phyloP scores from a whole-genome alignment of 2,113 vertebrate species.

The Rhodinocichla rosea region DNA sequence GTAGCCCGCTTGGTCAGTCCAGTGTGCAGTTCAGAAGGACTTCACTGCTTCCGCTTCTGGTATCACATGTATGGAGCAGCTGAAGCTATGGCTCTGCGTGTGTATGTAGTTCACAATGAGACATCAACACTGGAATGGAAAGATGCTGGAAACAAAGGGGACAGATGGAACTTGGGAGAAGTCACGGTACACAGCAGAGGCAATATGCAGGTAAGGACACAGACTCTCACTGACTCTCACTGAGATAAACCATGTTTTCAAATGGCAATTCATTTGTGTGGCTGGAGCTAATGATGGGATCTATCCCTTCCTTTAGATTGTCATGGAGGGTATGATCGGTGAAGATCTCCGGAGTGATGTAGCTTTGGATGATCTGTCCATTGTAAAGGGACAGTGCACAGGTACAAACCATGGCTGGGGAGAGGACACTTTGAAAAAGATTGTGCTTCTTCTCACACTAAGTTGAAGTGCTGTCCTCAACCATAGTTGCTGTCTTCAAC shows the following conservation, averaged over 20 bases:
- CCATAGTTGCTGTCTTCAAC: rapidly evolving
- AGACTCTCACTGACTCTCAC: not conserved
- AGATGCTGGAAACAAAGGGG: not conserved
- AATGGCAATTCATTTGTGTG: rapidly evolving
- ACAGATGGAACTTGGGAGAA: not conserved
- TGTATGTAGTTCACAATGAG: constrained; percentile 60
- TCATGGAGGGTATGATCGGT: constrained; percentile 76
- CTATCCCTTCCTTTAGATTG: constrained; percentile 51
- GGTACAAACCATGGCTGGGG: not conserved
- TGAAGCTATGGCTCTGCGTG: constrained; percentile 65
- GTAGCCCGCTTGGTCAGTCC: constrained; percentile 71
- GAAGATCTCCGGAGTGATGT: constrained; percentile 68
- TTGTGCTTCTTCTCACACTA: not conserved
- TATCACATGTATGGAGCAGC: constrained; percentile 80
- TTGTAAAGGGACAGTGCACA: constrained; percentile 65
- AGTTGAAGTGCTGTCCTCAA: not conserved
- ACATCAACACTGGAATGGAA: constrained; percentile 56
- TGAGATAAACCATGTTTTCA: rapidly evolving
- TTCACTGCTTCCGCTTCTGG: constrained; percentile 80
- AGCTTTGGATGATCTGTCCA: constrained; percentile 78
- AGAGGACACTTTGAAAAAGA: not conserved
- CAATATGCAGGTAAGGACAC: not conserved
- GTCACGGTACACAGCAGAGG: not conserved
- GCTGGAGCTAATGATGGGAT: not conserved
- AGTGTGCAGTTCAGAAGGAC: constrained; percentile 51